phyloP scores from a whole-genome alignment of 2,888 invertebrate species.

The Teleogryllus oceanicus region DNA sequence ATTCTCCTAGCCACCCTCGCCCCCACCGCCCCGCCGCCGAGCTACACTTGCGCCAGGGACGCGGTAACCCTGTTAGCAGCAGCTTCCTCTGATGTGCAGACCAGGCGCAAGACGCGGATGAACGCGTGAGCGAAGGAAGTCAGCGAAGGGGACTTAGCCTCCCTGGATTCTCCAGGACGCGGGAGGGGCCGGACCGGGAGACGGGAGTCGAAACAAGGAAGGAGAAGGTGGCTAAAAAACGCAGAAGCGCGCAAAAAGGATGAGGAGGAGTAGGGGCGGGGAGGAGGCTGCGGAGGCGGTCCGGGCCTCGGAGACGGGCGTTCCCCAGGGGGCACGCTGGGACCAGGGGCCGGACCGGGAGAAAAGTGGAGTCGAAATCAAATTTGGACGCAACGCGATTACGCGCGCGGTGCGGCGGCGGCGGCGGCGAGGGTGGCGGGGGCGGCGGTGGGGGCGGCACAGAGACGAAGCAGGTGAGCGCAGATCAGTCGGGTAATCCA shows the following conservation, averaged over 20 bases:
- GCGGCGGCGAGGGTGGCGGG: background rate
- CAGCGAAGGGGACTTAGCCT: too few species aligned
- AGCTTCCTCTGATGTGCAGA: too few species aligned
- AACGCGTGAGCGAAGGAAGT: too few species aligned
- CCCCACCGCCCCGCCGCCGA: background rate
- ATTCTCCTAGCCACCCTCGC: background rate
- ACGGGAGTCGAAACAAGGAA: too few species aligned
- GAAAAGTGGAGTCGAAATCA: background rate
- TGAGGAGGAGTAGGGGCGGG: background rate
- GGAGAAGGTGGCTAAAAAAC: background rate
- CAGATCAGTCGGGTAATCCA: background rate
- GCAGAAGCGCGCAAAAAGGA: background rate
- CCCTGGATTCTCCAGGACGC: too few species aligned
- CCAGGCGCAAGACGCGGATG: background rate
- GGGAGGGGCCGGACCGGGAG: too few species aligned
- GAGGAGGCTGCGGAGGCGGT: background rate
- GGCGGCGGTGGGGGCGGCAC: background rate
- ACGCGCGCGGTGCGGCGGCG: background rate
- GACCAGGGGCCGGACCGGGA: background rate
- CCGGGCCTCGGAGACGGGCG: background rate
- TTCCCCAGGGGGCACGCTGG: background rate
- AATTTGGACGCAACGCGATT: conserved; percentile 1
- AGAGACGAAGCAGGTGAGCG: background rate
- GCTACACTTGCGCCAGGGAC: background rate
- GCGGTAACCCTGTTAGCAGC: background rate